A percentile compares a stretch with the other conserved stretches of the same genome.
Conservation (phyloP, 2,113 vertebrate species). For the Porphyrio hochstetteri region DNA sequence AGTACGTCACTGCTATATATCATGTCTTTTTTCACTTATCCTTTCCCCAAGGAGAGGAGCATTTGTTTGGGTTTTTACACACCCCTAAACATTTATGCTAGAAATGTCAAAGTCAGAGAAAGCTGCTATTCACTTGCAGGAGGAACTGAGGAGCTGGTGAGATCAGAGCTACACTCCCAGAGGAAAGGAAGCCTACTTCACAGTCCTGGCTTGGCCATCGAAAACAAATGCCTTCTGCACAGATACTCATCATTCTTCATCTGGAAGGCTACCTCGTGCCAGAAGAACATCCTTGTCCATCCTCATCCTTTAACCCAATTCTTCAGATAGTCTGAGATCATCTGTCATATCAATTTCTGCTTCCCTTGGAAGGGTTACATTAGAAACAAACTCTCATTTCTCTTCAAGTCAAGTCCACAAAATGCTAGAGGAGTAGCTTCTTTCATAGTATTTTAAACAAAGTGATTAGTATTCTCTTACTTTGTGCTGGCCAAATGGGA, state of each 20-base stretch:
- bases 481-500: background rate
- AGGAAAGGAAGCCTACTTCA: background rate
- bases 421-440: background rate
- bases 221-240: background rate
- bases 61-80: background rate
- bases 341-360: background rate
- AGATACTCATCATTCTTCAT: background rate
- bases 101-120: conserved; percentile 32
- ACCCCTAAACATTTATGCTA: background rate
- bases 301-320: background rate
- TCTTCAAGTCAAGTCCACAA: background rate
- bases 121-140: background rate
- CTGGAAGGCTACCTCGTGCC: background rate
- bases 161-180: background rate
- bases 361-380: background rate
- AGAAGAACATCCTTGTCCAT: conserved; percentile 6
- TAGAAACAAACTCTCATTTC: background rate
- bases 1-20: background rate
- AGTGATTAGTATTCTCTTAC: background rate
- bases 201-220: background rate
- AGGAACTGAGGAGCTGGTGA: background rate
- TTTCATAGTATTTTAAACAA: background rate
- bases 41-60: background rate
- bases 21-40: background rate
- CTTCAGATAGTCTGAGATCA: background rate